phyloP scores from a whole-genome alignment of 2,113 vertebrate species.

The Colinus virginianus region DNA sequence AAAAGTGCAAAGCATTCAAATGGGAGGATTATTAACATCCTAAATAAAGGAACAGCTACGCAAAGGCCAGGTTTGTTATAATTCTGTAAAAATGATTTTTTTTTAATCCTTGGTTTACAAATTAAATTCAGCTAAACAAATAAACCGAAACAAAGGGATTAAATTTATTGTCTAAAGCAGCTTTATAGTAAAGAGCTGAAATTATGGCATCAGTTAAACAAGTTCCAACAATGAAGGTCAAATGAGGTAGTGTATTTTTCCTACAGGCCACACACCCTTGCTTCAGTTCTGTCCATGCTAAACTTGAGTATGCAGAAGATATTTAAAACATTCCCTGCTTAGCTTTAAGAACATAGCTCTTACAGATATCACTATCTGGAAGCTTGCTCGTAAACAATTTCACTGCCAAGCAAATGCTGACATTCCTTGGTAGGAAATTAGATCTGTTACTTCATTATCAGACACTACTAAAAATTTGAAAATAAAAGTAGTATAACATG shows the following conservation, averaged over 20 bases:
- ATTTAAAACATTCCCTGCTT: neutral
- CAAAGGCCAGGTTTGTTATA: neutral
- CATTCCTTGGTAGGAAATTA: constrained; percentile 32
- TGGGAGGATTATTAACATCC: constrained; percentile 33
- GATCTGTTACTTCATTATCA: constrained; percentile 25
- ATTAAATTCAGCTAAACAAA: constrained; percentile 51
- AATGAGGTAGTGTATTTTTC: neutral
- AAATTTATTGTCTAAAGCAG: constrained; percentile 56
- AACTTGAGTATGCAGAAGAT: neutral
- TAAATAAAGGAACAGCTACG: constrained; percentile 18
- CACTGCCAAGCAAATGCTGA: neutral
- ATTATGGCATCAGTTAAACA: constrained; percentile 37
- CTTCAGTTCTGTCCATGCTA: neutral
- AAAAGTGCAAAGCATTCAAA: neutral
- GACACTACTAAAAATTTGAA: neutral
- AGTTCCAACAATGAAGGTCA: constrained; percentile 30
- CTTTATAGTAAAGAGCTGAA: constrained; percentile 56
- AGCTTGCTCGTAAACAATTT: constrained; percentile 1
- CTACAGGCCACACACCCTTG: neutral
- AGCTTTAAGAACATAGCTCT: neutral
- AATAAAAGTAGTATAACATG: neutral
- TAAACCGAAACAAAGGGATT: constrained; percentile 57
- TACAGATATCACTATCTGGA: neutral
- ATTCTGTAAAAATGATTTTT: constrained; percentile 31
- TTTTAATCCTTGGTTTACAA: constrained; percentile 49